Base-by-base conservation (phyloP, 2,113 vertebrate genomes). In the Electrona antarctica region DNA sequence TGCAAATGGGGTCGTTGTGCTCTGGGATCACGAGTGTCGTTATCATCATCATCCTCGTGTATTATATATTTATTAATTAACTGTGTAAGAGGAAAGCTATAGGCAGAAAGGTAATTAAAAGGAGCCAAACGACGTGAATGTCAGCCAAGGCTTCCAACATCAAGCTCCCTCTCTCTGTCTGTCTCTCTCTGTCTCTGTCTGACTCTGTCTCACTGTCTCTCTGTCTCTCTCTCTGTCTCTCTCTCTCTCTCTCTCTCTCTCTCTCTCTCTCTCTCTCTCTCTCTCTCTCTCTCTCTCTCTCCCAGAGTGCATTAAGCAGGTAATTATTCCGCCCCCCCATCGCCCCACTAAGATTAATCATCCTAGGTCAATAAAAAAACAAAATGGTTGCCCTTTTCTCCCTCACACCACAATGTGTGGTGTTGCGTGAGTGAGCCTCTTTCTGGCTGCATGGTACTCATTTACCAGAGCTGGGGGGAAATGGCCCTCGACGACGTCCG, bases 301-400 rank as follows among this genome's bases (percentile, higher is more conserved):
- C 67, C 78, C 78, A 67, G 78, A 52, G 65, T 85, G 78, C 83
- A 76, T 79, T 81, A 80, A 71, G 71, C 67, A 74, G 76, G 78
- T 80, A 84, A 88, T 85, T 84, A 82, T 84, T 67, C 76, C 70
- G 65, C 67, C 49, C 77, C 50, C 7, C 52, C 10, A 12, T 49
- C 47, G 3, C 63, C 21, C 52, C 10, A 78, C 77, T 56, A 73
- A 81, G 69, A 82, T 86, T 84, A 88, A 89, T 91, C 74, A 89
- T 87, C 76, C 65, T 55, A 76, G 78, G 78, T 89, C 80, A 85
- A 83, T 91, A 89, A 82, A 89, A 82, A 91, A 85, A 83, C 67
- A 87, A 90, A 88, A 90, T 78, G 76, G 71, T 64, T 84, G 81
- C 74, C 77, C 82, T 85, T 86, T 82, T 64, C 64, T 69, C 79